Conservation (phyloP, 1,140 invertebrate species). For the Apocrypta bakeri region DNA sequence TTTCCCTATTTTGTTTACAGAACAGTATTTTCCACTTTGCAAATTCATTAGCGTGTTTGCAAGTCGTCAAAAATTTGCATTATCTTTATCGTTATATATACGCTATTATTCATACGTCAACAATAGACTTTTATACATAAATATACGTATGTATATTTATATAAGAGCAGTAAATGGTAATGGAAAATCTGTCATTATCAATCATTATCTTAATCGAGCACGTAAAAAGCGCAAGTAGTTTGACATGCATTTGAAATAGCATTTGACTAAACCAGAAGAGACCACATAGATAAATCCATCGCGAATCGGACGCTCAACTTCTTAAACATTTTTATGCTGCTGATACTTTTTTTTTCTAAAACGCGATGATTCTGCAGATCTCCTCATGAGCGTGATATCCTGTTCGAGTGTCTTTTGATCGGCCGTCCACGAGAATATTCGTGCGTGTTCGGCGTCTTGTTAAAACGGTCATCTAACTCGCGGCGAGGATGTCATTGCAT, state of each 20-base stretch:
- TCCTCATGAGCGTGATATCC: slow-evolving; percentile 58
- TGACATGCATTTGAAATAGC: too few relatives aligned
- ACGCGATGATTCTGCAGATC: not conserved
- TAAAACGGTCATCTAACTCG: slow-evolving; percentile 11
- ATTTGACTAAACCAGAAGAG: too few relatives aligned
- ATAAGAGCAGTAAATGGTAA: too few relatives aligned
- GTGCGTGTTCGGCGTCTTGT: slow-evolving; percentile 59
- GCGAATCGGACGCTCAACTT: not conserved
- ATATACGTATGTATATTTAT: not conserved
- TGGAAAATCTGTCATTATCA: too few relatives aligned
- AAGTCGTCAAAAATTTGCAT: not conserved
- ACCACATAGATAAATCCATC: not conserved
- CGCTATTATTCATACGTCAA: too few relatives aligned
- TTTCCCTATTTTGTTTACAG: not conserved
- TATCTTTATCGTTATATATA: not conserved
- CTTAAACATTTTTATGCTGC: not conserved
- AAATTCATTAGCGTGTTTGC: too few relatives aligned
- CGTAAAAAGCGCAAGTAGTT: too few relatives aligned
- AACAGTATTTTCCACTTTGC: not conserved
- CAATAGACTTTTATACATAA: not conserved
- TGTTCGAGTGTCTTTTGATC: slow-evolving; percentile 65
- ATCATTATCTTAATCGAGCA: too few relatives aligned
- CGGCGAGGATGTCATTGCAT: not conserved
- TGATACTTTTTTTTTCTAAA: slow-evolving; percentile 23
- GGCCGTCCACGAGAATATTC: slow-evolving; percentile 62